Base-by-base conservation (phyloP, 2,113 vertebrate genomes). In the Ammodytes marinus region DNA sequence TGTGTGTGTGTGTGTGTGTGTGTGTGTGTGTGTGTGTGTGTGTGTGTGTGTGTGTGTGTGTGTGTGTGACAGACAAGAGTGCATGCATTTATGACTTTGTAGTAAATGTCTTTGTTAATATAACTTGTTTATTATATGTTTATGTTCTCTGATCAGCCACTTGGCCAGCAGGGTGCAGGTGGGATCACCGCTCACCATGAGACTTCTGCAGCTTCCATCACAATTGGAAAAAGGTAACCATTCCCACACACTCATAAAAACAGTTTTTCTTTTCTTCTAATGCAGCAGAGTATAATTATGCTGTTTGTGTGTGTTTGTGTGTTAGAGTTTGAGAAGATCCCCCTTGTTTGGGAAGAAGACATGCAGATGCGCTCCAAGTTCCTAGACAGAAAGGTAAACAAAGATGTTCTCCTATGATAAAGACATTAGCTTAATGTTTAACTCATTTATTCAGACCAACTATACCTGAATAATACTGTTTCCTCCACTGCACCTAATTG, bases 341-440 rank as follows among this genome's bases (percentile, higher is more conserved):
- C 95, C 14, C 82, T 97, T 63, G 83, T 86, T 13, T 98, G 96
- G 97, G 95, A 98, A 80, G 96, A 97, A 19, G 97, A 99, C 80
- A 73, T 95, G 39, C 93, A 98, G 77, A 94, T 99, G 74, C 90
- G 57, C 46, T 97, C 96, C 2, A 93, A 66, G 69, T 99, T 97
- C 91, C 74, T 97, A 80, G 96, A 97, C 60, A 96, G 96, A 91
- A 98, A 97, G 96, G 98, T 99, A 83, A 89, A 8, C 2, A 61
- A 37, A 42, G 37, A 35, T 67, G 53, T 67, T 73, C n/a, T 64
- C 35, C 35, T 39, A 3, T 27, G n/a, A 47, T 37, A 35, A 63
- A 59, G 37, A 35, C 8, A 39, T 1, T 37, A 6, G 5, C 6
- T 74, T 58, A 42, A 40, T 66, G 11, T 43, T 15, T 8, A 11